phyloP scores from a whole-genome alignment of 2,888 invertebrate genomes.

The Rotaria magnacalcarata region DNA sequence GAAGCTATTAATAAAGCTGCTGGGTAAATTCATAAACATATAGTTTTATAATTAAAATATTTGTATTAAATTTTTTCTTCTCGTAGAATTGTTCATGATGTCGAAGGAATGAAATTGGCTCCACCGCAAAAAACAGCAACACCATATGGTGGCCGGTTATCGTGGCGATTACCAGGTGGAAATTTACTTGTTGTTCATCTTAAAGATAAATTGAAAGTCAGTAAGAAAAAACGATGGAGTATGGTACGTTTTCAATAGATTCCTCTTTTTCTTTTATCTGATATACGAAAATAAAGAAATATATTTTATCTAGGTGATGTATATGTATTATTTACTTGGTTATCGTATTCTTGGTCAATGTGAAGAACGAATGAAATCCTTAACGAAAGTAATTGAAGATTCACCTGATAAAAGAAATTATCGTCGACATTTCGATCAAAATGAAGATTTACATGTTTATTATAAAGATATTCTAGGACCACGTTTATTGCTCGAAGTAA shows the following conservation, averaged over 20 bases:
- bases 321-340: constrained; percentile 46
- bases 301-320: constrained; percentile 34
- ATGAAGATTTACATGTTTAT: constrained; percentile 46
- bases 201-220: constrained; percentile 91
- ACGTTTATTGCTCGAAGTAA: constrained; percentile 55
- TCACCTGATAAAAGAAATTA: constrained; percentile 38
- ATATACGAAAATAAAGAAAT: too few species aligned
- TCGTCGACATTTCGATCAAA: constrained; percentile 44
- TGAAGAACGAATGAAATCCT: constrained; percentile 43
- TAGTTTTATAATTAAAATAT: neutral
- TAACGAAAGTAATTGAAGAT: constrained; percentile 45
- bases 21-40: constrained; percentile 47
- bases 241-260: constrained; percentile 16
- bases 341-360: constrained; percentile 46
- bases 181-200: constrained; percentile 93
- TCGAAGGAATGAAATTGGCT: constrained; percentile 83
- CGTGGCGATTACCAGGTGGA: constrained; percentile 92
- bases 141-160: constrained; percentile 90
- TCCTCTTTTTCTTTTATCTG: neutral
- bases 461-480: constrained; percentile 46
- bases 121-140: constrained; percentile 87
- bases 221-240: constrained; percentile 91
- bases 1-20: constrained; percentile 54
- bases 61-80: neutral
- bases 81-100: constrained; percentile 64